Base-by-base conservation (phyloP, 1,140 invertebrate species). In the Heliconius hermathena region DNA sequence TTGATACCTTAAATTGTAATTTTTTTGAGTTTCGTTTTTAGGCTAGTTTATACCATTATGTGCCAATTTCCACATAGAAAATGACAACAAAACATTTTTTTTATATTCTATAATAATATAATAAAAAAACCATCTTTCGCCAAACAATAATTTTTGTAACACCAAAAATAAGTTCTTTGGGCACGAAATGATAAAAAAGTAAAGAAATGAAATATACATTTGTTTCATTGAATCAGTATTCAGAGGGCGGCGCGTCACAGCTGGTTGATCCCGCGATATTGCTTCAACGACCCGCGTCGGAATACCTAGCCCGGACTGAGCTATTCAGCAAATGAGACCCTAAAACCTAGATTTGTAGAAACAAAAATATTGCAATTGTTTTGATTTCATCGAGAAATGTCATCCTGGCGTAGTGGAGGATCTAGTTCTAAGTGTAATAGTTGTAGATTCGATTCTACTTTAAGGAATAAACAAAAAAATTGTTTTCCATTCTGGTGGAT, bases 151-250 rank as follows among this genome's bases (percentile, higher is more conserved):
- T 22, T 66, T 66, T 13, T 16, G 5, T 29, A 66, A 66, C 29
- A 66, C 22, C 22, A 16, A 1, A 66, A 36, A 66, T 29, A 16
- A n/a, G 9, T 66, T 22, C n/a, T 57, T 22, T 5, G 11, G 26
- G 22, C 22, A 29, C 8, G 20, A 66, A 66, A 66, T 66, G n/a
- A 1, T 22, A 60, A 66, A 66, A 66, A 66, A 26, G 11, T 66
- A 66, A 26, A 66, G 22, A 22, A 66, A 66, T 66, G 60, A 66
- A 66, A 66, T 66, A 66, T 66, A 66, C 60, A 66, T 66, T 66
- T 66, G 57, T 29, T 66, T 0, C 26, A 71, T 71, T 22, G 57
- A 76, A 76, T 66, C 74, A 70, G 57, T 76, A 70, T 76, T 57
- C 49, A 74, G 13, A n/a, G 33, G 73, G 33, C 52, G 49, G 49